Base-by-base conservation (phyloP, 2,113 vertebrate genomes). In the Peromyscus maniculatus region DNA sequence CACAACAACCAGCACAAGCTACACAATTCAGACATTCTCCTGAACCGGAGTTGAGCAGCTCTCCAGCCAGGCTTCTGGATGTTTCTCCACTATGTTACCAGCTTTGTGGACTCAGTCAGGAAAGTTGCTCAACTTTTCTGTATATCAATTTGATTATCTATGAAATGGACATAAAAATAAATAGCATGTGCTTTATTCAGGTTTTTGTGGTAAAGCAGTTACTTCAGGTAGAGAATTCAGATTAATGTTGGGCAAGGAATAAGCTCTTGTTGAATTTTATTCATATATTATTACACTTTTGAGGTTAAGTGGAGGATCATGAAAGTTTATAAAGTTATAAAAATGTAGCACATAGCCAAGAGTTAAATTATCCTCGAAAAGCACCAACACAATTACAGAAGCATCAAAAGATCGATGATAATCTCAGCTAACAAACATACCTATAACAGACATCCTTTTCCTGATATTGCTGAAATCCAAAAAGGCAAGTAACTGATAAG, bases 391-490 rank as follows among this genome's bases (percentile, higher is more conserved):
- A 84, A 96, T 17, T 8, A 93, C 0, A 87, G 31, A 16, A 75
- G 24, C 80, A 91, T 39, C 69, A 55, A 93, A 82, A 94, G 24
- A 89, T 72, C 17, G 64, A 89, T 96, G 92, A 83, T 22, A 96
- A 82, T 78, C 52, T 80, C 59, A 93, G 55, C 17, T 91, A 84
- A 8, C 87, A 69, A 49, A 15, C 96, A 67, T 97, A 99, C 98
- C 99, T 98, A 99, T 99, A 49, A 99, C 98, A 95, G 99, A 99
- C 98, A 99, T 99, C 96, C 99, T 98, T 98, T 99, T 99, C 84
- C 99, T 98, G 91, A 98, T 79, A 92, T 99, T 99, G 97, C 98
- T 99, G 95, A 99, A 99, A 96, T 99, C 98, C 96, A 99, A 97
- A 97, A 99, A 99, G 87, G 99, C 98, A 77, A 99, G 98, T 36